Conservation (phyloP, 2,888 invertebrate genomes). For the Neoitamus cyanurus region DNA sequence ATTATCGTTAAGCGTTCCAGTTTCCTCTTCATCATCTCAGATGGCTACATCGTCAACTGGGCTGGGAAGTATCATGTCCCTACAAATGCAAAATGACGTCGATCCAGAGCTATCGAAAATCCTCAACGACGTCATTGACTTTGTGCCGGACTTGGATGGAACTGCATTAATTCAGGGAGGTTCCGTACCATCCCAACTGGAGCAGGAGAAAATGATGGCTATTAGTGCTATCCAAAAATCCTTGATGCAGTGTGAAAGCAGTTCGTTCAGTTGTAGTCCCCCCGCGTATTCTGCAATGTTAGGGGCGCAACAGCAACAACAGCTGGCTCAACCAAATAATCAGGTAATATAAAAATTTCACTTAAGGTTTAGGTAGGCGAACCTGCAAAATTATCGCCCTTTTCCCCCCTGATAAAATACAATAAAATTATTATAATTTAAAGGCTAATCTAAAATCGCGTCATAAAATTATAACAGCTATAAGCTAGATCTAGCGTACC, state of each 20-base stretch:
- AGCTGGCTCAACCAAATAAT: constrained; percentile 49
- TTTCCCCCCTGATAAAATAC: too few species aligned
- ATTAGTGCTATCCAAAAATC: constrained; percentile 92
- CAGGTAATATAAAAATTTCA: too few species aligned
- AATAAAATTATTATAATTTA: too few species aligned
- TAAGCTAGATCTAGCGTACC: too few species aligned
- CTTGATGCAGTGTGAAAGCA: constrained; percentile 86
- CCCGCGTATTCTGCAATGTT: constrained; percentile 60
- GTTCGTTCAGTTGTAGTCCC: constrained; percentile 59
- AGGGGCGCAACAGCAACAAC: constrained; percentile 56
- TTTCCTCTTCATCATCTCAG: constrained; percentile 49
- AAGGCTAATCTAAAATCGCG: too few species aligned
- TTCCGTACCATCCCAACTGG: constrained; percentile 57
- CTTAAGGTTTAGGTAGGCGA: too few species aligned
- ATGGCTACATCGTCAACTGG: constrained; percentile 49
- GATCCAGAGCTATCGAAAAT: constrained; percentile 85
- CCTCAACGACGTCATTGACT: constrained; percentile 86
- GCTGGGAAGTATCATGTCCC: constrained; percentile 23
- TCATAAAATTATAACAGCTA: too few species aligned
- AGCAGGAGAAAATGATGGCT: constrained; percentile 76
- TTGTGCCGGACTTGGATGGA: constrained; percentile 72
- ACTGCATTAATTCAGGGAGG: constrained; percentile 60
- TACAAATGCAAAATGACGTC: constrained; percentile 59
- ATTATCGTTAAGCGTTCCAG: constrained; percentile 50
- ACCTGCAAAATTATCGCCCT: too few species aligned